A percentile compares a stretch with the other conserved stretches of the same genome.
Conservation (phyloP, 2,888 invertebrate genomes). For the Pyrrhosoma nymphula region DNA sequence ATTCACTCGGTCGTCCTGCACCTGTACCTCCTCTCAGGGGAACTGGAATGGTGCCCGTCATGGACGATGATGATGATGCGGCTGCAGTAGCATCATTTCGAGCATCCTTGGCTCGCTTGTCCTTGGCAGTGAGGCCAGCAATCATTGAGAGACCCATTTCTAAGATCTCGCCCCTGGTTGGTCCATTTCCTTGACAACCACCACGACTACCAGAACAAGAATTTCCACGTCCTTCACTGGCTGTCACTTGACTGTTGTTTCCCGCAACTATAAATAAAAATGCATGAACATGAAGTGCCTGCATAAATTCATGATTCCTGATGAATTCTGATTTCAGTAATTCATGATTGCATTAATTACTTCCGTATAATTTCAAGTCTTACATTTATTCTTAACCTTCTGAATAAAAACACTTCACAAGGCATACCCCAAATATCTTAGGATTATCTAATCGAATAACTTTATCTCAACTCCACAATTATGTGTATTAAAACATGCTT, state of each 20-base stretch:
- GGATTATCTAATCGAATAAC: too few species aligned
- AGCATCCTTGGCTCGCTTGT: conserved; percentile 91
- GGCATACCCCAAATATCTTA: too few species aligned
- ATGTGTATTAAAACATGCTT: too few species aligned
- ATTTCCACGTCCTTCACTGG: conserved; percentile 44
- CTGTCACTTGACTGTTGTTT: conserved; percentile 9
- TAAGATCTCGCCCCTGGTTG: conserved; percentile 72
- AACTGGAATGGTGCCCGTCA: background rate
- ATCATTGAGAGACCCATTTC: conserved; percentile 87
- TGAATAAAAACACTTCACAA: too few species aligned
- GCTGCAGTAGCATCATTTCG: conserved; percentile 80
- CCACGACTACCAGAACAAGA: conserved; percentile 27
- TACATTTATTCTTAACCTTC: too few species aligned
- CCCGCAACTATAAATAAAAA: background rate
- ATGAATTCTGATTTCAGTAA: too few species aligned
- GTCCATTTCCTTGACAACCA: conserved; percentile 50
- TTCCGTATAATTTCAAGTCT: too few species aligned
- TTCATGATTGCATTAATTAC: too few species aligned
- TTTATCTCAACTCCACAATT: too few species aligned
- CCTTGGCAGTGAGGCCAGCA: conserved; percentile 92
- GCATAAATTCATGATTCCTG: background rate
- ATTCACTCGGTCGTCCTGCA: background rate
- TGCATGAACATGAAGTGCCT: background rate
- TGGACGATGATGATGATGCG: conserved; percentile 75
- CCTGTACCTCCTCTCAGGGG: conserved; percentile 25